Conservation (phyloP, 2,113 vertebrate genomes). For the Rafetus swinhoei region DNA sequence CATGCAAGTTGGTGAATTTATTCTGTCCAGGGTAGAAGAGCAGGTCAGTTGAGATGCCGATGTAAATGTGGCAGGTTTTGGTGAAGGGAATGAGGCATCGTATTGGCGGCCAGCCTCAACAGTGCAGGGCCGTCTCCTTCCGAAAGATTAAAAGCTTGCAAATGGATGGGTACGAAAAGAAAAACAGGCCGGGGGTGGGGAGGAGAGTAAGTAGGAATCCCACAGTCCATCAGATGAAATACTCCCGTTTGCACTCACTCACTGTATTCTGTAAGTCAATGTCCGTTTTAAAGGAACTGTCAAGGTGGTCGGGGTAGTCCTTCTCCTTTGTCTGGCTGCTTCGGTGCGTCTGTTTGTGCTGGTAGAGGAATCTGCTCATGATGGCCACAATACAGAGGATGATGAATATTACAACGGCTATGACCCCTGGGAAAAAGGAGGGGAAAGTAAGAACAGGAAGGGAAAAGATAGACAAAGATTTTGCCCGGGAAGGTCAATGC, state of each 20-base stretch:
- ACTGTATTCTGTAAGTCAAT: conserved; percentile 92
- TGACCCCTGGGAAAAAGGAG: conserved; percentile 82
- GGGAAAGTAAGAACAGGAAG: neutral
- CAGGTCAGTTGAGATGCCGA: conserved; percentile 44
- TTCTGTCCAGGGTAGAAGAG: conserved; percentile 24
- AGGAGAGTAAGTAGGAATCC: conserved; percentile 49
- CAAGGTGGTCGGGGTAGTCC: conserved; percentile 86
- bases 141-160: conserved; percentile 24
- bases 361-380: conserved; percentile 92
- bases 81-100: conserved; percentile 60
- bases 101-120: conserved; percentile 52
- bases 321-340: conserved; percentile 86
- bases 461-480: neutral
- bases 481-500: neutral
- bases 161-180: conserved; percentile 17
- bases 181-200: conserved; percentile 29
- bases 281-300: conserved; percentile 91
- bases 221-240: conserved; percentile 90
- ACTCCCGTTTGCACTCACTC: conserved; percentile 94
- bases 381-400: conserved; percentile 89
- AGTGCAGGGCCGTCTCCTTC: conserved; percentile 43
- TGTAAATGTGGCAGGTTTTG: conserved; percentile 26
- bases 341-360: conserved; percentile 87
- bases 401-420: conserved; percentile 92
- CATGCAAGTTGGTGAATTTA: conserved; percentile 33